phyloP scores from a whole-genome alignment of 2,797 vertebrate genomes.

The Toxotes lorentzi region DNA sequence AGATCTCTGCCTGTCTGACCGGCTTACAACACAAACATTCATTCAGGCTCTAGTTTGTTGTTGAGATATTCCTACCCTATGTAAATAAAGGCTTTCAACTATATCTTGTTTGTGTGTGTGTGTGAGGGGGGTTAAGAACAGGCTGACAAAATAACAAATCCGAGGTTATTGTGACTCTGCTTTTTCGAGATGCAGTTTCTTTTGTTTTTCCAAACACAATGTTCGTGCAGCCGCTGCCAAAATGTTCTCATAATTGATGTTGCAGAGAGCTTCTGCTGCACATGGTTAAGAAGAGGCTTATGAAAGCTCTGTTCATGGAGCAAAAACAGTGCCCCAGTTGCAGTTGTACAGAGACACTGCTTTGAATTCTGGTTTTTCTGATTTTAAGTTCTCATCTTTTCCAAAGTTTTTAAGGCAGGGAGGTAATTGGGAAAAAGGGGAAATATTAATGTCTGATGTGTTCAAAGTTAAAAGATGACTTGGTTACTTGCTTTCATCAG shows the following conservation, averaged over 20 bases:
- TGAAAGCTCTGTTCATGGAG: constrained; percentile 35
- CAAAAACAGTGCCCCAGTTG: constrained; percentile 33
- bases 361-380: constrained; percentile 39
- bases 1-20: constrained; percentile 10
- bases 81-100: constrained; percentile 43
- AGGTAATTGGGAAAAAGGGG: constrained; percentile 38
- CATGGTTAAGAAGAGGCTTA: constrained; percentile 5
- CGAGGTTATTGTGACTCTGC: constrained; percentile 15
- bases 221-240: constrained; percentile 21
- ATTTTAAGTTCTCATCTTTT: constrained; percentile 26
- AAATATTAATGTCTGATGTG: constrained; percentile 35
- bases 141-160: constrained; percentile 35
- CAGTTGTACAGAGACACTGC: constrained; percentile 5
- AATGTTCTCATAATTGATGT: constrained; percentile 39
- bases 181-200: constrained; percentile 25
- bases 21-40: constrained; percentile 31
- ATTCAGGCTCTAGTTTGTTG: constrained; percentile 22
- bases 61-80: constrained; percentile 31
- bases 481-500: constrained; percentile 9
- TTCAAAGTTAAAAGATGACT: constrained; percentile 14
- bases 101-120: constrained; percentile 1
- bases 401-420: constrained; percentile 12
- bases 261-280: constrained; percentile 24
- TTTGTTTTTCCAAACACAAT: constrained; percentile 29
- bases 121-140: constrained; percentile 8